Evolutionary conservation across 2,797 vertebrate genomes (phyloP).

Genomic region (Sarcoramphus papa): DNA sequence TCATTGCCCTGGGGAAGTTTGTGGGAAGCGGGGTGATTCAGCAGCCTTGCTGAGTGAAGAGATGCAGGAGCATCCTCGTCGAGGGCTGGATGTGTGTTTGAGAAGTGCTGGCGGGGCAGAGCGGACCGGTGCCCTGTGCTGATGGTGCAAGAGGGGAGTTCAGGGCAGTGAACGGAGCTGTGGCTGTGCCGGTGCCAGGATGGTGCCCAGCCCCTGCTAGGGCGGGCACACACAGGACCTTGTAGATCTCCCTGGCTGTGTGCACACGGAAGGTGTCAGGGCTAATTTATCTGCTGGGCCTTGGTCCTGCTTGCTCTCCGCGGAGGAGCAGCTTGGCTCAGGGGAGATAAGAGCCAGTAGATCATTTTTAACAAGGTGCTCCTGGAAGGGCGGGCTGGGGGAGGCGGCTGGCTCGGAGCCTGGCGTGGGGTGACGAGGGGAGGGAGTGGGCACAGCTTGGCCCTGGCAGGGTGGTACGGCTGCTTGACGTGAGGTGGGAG

Average conservation of each 20-base stretch:
- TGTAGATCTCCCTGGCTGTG: neutral
- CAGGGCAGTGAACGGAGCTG: neutral
- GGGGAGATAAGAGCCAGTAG: neutral
- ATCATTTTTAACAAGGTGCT: neutral
- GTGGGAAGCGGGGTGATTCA: accelerated
- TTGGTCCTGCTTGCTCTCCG: neutral
- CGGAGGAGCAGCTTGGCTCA: neutral
- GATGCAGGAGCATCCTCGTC: neutral
- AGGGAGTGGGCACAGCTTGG: neutral
- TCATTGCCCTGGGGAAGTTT: too few relatives aligned
- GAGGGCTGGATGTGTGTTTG: neutral
- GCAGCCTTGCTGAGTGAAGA: neutral
- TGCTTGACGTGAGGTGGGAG: neutral
- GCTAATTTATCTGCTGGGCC: neutral
- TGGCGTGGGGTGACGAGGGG: neutral
- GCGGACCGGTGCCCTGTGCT: accelerated
- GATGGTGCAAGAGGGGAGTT: accelerated
- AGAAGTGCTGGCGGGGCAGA: neutral
- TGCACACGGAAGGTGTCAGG: neutral
- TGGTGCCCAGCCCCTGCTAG: too few relatives aligned
- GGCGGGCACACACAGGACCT: neutral
- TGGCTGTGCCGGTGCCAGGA: neutral
- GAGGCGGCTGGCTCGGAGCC: neutral
- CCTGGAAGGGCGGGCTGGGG: neutral
- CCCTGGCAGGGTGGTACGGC: neutral